Evolutionary conservation across 2,113 vertebrate species (phyloP).

Genomic region (Phrynosoma blainvillii): DNA sequence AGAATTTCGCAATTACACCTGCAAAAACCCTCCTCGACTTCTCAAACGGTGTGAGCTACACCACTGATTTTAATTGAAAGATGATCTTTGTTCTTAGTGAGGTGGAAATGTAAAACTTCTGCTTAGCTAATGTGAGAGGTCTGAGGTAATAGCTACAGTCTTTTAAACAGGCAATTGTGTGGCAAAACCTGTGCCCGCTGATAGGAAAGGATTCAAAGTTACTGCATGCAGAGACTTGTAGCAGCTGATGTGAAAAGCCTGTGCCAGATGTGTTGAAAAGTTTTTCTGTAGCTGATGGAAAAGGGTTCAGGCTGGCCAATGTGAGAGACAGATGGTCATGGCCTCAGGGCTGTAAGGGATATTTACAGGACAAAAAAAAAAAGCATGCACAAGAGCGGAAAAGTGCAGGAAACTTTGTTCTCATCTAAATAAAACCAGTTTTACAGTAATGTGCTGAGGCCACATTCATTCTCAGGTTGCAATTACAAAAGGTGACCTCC

Average conservation of each 20-base stretch:
- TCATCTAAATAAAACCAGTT: slow-evolving; percentile 71
- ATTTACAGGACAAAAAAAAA: slow-evolving; percentile 56
- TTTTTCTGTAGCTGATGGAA: slow-evolving; percentile 62
- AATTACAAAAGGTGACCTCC: slow-evolving; percentile 36
- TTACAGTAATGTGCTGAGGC: slow-evolving; percentile 64
- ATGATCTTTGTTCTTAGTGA: slow-evolving; percentile 18
- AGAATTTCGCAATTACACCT: neutral
- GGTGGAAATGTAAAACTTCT: slow-evolving; percentile 36
- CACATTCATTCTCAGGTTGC: slow-evolving; percentile 62
- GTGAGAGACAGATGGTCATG: slow-evolving; percentile 44
- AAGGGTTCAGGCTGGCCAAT: slow-evolving; percentile 52
- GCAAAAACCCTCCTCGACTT: neutral
- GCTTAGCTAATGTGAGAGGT: slow-evolving; percentile 32
- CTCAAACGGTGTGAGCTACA: slow-evolving; percentile 1
- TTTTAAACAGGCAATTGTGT: slow-evolving; percentile 32
- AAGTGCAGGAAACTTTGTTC: slow-evolving; percentile 58
- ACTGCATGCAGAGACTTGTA: slow-evolving; percentile 48
- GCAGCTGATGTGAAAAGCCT: slow-evolving; percentile 60
- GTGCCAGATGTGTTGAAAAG: slow-evolving; percentile 54
- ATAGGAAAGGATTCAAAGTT: slow-evolving; percentile 29
- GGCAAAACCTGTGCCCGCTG: slow-evolving; percentile 37
- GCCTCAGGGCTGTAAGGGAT: slow-evolving; percentile 56
- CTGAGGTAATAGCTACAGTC: slow-evolving; percentile 48
- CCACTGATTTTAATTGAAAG: slow-evolving; percentile 30
- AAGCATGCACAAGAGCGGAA: slow-evolving; percentile 55